A percentile compares a stretch with the other conserved stretches of the same genome.
Evolutionary conservation across 1,140 invertebrate species (phyloP).

Genomic region (Diorhabda carinulata): DNA sequence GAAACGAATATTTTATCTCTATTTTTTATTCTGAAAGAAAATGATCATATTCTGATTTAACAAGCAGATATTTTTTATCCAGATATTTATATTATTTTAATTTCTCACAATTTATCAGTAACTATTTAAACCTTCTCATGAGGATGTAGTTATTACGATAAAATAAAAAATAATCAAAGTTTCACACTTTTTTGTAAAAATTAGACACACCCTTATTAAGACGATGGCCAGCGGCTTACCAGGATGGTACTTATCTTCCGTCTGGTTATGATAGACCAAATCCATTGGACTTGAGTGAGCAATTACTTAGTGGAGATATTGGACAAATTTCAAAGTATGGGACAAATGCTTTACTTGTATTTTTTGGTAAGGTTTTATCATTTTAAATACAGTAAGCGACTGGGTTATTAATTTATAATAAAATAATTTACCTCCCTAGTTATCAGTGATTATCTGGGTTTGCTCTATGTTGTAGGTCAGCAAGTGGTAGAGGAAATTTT

Average conservation of each 20-base stretch:
- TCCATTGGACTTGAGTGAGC: constrained; percentile 55
- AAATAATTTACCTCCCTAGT: not conserved
- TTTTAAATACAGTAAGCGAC: too few species aligned
- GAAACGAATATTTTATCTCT: too few species aligned
- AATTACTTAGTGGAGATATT: constrained; percentile 51
- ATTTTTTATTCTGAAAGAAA: too few species aligned
- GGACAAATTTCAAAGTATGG: constrained; percentile 53
- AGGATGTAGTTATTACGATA: too few species aligned
- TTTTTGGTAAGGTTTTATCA: constrained; percentile 53
- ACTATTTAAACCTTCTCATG: too few species aligned
- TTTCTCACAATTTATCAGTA: too few species aligned
- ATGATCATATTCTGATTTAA: too few species aligned
- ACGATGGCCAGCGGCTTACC: constrained; percentile 58
- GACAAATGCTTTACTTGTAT: constrained; percentile 60
- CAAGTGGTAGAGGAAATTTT: constrained; percentile 64
- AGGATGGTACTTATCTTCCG: constrained; percentile 60
- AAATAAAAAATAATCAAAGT: too few species aligned
- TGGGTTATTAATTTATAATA: too few species aligned
- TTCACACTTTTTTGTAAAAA: too few species aligned
- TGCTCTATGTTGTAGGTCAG: constrained; percentile 45
- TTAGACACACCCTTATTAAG: constrained; percentile 54
- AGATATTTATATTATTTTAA: too few species aligned
- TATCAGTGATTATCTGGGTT: not conserved
- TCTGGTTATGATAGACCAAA: constrained; percentile 52
- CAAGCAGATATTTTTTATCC: too few species aligned